phyloP scores from a whole-genome alignment of 2,797 vertebrate species.

The Cyclopterus lumpus region DNA sequence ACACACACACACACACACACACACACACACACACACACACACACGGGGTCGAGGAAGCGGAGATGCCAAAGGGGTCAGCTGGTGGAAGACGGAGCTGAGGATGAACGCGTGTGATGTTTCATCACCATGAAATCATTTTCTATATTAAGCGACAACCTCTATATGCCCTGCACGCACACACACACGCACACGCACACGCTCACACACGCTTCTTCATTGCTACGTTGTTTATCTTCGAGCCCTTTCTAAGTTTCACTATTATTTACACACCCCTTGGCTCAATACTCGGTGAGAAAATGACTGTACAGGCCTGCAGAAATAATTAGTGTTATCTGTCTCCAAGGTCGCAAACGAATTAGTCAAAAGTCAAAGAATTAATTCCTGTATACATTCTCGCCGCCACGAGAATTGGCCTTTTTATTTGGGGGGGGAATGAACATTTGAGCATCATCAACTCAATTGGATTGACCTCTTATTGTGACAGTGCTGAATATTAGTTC shows the following conservation, averaged over 20 bases:
- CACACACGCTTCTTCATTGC: background rate
- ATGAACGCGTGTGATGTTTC: background rate
- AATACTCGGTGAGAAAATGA: conserved; percentile 27
- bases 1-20: too few species aligned
- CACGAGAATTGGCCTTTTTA: background rate
- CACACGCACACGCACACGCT: background rate
- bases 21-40: background rate
- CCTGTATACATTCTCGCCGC: too few species aligned
- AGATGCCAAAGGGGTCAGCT: conserved; percentile 6
- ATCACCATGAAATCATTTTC: background rate
- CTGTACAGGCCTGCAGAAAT: conserved; percentile 18
- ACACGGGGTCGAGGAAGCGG: conserved; percentile 14
- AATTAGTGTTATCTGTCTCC: conserved; percentile 36
- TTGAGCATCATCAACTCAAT: background rate
- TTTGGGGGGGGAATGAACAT: background rate
- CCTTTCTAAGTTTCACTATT: conserved; percentile 12
- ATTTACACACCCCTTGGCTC: background rate
- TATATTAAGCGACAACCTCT: background rate
- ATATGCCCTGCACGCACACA: background rate
- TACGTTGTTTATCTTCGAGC: background rate
- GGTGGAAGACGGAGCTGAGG: background rate
- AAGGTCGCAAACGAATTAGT: conserved; percentile 35
- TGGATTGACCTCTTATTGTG: background rate
- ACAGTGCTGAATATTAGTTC: background rate
- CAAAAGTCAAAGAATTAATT: too few species aligned